Evolutionary conservation across 2,113 vertebrate genomes (phyloP).

Genomic region (Ptyas mucosa): DNA sequence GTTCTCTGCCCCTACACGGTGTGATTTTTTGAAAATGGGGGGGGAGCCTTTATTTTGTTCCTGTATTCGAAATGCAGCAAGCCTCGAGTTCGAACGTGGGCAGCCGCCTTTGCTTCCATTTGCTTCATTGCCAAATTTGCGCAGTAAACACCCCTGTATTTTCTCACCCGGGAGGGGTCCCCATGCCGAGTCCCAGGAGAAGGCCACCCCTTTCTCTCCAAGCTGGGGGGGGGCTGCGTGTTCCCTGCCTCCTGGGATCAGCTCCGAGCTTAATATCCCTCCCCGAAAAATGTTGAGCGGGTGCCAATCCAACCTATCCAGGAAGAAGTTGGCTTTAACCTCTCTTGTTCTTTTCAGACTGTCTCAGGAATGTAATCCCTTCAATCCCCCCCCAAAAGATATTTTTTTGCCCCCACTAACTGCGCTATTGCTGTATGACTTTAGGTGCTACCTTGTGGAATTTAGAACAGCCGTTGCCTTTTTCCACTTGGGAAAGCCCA

Average conservation of each 20-base stretch:
- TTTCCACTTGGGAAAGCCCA: conserved; percentile 14
- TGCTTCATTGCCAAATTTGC: conserved; percentile 24
- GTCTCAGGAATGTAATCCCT: conserved; percentile 55
- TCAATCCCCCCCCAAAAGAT: neutral
- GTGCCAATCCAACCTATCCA: conserved; percentile 1
- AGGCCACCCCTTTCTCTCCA: no score
- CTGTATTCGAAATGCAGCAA: neutral
- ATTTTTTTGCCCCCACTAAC: neutral
- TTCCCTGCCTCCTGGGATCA: neutral
- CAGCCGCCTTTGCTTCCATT: neutral
- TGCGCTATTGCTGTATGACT: conserved; percentile 7
- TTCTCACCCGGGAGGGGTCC: conserved; percentile 14
- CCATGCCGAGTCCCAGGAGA: neutral
- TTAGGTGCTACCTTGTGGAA: conserved; percentile 16
- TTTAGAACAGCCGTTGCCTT: conserved; percentile 21
- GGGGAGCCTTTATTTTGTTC: neutral
- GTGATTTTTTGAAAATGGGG: neutral
- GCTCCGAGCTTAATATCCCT: neutral
- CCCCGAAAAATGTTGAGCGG: neutral
- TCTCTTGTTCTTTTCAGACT: conserved; percentile 40
- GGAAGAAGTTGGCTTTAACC: conserved; percentile 25
- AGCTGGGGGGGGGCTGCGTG: neutral
- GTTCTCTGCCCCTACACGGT: neutral
- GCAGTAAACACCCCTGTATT: neutral
- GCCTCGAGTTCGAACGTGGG: neutral